phyloP scores from a whole-genome alignment of 30 jellyfish, hydroid and myxozoan species.

The Pseudorhiza aurosa region DNA sequence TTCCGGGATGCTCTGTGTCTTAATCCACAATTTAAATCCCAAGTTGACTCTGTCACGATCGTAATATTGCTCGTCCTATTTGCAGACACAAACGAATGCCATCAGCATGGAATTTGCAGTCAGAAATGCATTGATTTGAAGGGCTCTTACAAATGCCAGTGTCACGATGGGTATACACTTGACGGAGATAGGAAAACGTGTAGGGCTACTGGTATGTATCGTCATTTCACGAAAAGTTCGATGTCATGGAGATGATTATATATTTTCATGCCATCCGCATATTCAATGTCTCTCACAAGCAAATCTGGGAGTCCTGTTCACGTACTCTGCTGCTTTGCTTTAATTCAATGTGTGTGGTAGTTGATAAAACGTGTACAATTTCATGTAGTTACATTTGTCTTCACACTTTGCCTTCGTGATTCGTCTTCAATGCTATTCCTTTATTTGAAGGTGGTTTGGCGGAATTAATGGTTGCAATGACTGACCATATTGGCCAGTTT shows the following conservation, averaged over 20 bases:
- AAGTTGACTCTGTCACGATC: not conserved
- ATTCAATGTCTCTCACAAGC: too few species aligned
- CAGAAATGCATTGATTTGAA: slow-evolving; percentile 83
- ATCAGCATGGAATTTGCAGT: slow-evolving; percentile 77
- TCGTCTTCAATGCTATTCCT: too few species aligned
- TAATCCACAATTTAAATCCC: too few species aligned
- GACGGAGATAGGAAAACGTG: slow-evolving; percentile 82
- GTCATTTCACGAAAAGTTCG: not conserved
- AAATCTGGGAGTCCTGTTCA: too few species aligned
- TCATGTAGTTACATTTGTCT: too few species aligned
- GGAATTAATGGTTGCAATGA: slow-evolving; percentile 73
- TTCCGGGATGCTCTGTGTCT: too few species aligned
- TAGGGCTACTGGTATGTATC: slow-evolving; percentile 86
- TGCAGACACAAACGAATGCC: slow-evolving; percentile 80
- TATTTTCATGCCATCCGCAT: too few species aligned
- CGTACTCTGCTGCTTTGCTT: too few species aligned
- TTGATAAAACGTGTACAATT: too few species aligned
- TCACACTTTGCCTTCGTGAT: too few species aligned
- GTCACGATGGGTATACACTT: slow-evolving; percentile 80
- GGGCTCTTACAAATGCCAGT: slow-evolving; percentile 87
- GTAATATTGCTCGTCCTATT: not conserved
- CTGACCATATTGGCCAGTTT: slow-evolving; percentile 79
- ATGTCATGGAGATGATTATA: too few species aligned
- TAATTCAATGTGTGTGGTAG: too few species aligned
- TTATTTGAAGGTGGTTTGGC: slow-evolving; percentile 74